Percentiles rank a stretch among this genome's conserved stretches.
These are phyloP conservation scores for Ranitomeya imitator DNA, from an alignment of 2,113 vertebrate species.

Conservation along the genomic window DNA sequence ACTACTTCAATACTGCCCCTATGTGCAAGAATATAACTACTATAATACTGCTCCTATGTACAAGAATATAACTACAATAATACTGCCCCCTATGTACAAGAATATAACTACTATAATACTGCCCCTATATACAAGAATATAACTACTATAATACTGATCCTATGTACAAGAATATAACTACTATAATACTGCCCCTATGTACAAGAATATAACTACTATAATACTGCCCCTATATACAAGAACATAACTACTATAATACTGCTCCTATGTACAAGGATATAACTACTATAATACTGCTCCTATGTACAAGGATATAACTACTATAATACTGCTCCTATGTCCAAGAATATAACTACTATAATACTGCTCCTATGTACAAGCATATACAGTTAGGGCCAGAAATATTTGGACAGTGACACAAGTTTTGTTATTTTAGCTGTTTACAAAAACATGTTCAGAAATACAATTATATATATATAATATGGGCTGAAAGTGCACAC, in stretches of 20 bases:
- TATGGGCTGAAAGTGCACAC: too few species aligned
- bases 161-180: not conserved
- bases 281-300: too few species aligned
- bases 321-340: not conserved
- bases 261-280: too few species aligned
- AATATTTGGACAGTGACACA: too few species aligned
- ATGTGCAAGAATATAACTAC: not conserved
- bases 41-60: not conserved
- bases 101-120: not conserved
- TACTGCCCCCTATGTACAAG: not conserved
- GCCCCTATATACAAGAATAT: too few species aligned
- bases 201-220: not conserved
- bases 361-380: not conserved
- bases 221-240: too few species aligned
- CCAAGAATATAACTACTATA: not conserved
- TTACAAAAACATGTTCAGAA: too few species aligned
- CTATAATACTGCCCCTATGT: slow-evolving; percentile 1
- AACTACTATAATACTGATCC: not conserved
- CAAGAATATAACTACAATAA: not conserved
- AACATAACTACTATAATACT: too few species aligned
- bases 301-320: not conserved
- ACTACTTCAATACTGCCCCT: not conserved
- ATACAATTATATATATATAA: too few species aligned
- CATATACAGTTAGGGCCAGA: too few species aligned
- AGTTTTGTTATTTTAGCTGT: too few species aligned